Percentiles rank a stretch among this genome's conserved stretches.
Conservation (phyloP, 2,113 vertebrate species). For the Pan paniscus region DNA sequence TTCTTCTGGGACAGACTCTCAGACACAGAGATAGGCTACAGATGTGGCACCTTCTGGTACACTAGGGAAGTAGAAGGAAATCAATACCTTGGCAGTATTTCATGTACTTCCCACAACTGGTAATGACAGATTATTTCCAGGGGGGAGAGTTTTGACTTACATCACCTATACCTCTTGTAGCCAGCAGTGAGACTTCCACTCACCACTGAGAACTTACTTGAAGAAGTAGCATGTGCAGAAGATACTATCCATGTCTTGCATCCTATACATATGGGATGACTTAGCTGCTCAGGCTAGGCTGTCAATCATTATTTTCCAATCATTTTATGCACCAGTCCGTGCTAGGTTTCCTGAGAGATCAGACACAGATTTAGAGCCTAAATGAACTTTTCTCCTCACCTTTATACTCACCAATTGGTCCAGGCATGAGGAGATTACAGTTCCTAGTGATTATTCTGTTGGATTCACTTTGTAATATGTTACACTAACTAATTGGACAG, state of each 20-base stretch:
- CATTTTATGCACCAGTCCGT: neutral
- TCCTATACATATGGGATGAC: neutral
- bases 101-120: neutral
- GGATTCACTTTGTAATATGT: neutral
- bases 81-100: neutral
- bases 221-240: neutral
- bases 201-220: neutral
- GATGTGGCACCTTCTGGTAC: neutral
- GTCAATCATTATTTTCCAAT: neutral
- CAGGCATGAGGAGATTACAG: neutral
- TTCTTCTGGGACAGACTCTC: neutral
- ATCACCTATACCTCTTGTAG: neutral
- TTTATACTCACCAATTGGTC: neutral
- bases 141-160: neutral
- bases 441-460: neutral
- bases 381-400: neutral
- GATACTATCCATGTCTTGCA: neutral
- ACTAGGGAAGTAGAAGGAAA: neutral
- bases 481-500: neutral
- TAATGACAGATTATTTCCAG: neutral
- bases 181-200: neutral
- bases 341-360: neutral
- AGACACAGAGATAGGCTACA: neutral
- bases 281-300: neutral
- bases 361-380: neutral